phyloP scores from a whole-genome alignment of 1,140 invertebrate species.

The Philaenus spumarius region DNA sequence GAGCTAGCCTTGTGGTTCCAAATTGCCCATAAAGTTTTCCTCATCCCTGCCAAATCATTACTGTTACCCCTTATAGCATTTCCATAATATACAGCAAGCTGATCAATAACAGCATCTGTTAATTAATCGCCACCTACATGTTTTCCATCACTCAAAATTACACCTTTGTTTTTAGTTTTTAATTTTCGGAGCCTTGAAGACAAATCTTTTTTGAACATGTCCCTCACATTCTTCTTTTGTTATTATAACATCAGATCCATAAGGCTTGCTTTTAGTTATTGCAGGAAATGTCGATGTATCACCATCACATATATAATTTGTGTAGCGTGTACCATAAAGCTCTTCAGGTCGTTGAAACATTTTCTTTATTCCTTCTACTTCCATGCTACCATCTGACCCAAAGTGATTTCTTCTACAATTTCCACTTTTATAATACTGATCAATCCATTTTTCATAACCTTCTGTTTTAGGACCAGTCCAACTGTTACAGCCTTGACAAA shows the following conservation, averaged over 20 bases:
- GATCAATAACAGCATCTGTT: conserved; percentile 21
- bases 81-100: conserved; percentile 25
- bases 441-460: conserved; percentile 12
- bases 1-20: conserved; percentile 19
- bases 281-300: conserved; percentile 27
- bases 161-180: conserved; percentile 16
- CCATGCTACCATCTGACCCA: too few species aligned
- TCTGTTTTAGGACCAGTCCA: background rate
- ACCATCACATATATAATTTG: conserved; percentile 27
- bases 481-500: conserved; percentile 12
- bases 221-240: conserved; percentile 20
- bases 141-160: conserved; percentile 18
- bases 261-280: too few species aligned
- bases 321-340: conserved; percentile 12
- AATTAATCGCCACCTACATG: conserved; percentile 19
- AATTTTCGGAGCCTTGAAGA: conserved; percentile 16
- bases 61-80: conserved; percentile 20
- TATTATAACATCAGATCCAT: conserved; percentile 17
- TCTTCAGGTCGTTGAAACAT: conserved; percentile 22
- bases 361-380: conserved; percentile 17
- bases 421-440: conserved; percentile 11
- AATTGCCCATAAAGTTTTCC: conserved; percentile 25
- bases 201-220: conserved; percentile 24
- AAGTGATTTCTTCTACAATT: conserved; percentile 24
- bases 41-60: conserved; percentile 20